A percentile compares a stretch with the other conserved stretches of the same genome.
Conservation (phyloP, 1,140 invertebrate genomes). For the Drosophila truncata region DNA sequence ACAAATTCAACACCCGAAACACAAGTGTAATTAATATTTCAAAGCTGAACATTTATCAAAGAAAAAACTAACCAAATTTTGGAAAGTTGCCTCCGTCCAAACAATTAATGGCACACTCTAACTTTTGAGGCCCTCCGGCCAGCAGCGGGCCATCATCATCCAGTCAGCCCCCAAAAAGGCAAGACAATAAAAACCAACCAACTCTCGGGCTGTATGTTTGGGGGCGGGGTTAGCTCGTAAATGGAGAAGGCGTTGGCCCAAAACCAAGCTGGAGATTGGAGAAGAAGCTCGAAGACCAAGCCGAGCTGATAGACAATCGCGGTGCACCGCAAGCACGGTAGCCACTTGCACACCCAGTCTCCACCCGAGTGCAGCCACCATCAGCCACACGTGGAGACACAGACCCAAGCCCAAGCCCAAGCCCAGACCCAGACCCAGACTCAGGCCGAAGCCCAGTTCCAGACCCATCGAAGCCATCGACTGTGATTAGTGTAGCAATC, state of each 20-base stretch:
- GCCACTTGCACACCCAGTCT: slow-evolving; percentile 28
- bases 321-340: slow-evolving; percentile 48
- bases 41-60: slow-evolving; percentile 75
- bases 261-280: slow-evolving; percentile 5
- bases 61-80: slow-evolving; percentile 63
- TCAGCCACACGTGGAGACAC: slow-evolving; percentile 15
- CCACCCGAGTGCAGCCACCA: slow-evolving; percentile 21
- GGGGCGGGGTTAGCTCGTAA: slow-evolving; percentile 4
- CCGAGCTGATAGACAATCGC: slow-evolving; percentile 47
- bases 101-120: slow-evolving; percentile 79
- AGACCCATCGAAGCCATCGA: slow-evolving; percentile 47
- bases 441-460: not conserved
- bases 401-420: not conserved
- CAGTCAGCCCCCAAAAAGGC: slow-evolving; percentile 17
- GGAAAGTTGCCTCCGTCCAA: slow-evolving; percentile 66
- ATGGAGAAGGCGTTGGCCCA: slow-evolving; percentile 34
- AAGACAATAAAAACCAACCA: slow-evolving; percentile 60
- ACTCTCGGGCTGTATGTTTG: not conserved
- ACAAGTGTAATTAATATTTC: slow-evolving; percentile 82
- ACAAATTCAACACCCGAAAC: slow-evolving; percentile 68
- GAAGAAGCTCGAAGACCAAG: not conserved
- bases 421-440: not conserved
- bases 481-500: slow-evolving; percentile 76
- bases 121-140: slow-evolving; percentile 16
- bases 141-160: not conserved